Conservation (phyloP, 2,113 vertebrate genomes). For the human (Homo sapiens) region DNA sequence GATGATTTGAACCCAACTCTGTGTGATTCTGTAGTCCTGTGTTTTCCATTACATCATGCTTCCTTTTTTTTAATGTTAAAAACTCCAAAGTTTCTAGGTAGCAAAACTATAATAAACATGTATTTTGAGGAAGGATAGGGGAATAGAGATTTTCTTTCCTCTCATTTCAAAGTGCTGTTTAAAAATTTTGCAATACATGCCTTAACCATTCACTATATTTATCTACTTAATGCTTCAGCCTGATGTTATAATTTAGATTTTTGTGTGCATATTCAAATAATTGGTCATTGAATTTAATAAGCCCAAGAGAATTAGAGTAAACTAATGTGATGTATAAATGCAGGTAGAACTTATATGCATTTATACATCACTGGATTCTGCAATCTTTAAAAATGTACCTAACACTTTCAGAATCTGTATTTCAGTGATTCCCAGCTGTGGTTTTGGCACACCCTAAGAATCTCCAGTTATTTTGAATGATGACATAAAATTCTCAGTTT, state of each 20-base stretch:
- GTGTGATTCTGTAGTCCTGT: not conserved
- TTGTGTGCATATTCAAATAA: constrained; percentile 18
- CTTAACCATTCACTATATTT: constrained; percentile 42
- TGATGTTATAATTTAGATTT: not conserved
- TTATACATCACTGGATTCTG: not conserved
- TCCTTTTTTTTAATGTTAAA: not conserved
- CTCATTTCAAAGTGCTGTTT: constrained; percentile 10
- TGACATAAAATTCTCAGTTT: not conserved
- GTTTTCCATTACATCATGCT: not conserved
- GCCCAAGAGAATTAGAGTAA: constrained; percentile 21
- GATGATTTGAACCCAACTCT: not conserved
- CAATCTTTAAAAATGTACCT: not conserved
- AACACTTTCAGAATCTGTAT: not conserved
- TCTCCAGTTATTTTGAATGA: constrained; percentile 11
- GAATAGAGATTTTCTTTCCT: not conserved
- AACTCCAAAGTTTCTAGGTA: constrained; percentile 2
- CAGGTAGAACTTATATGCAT: constrained; percentile 22
- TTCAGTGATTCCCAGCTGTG: not conserved
- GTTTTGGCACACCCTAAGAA: constrained; percentile 5
- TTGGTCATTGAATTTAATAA: constrained; percentile 47
- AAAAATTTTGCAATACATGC: not conserved
- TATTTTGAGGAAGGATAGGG: not conserved
- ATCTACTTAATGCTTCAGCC: constrained; percentile 5
- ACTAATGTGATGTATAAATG: not conserved
- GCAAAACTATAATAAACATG: not conserved